Conservation (phyloP, 2,113 vertebrate genomes). For the Bos indicus region DNA sequence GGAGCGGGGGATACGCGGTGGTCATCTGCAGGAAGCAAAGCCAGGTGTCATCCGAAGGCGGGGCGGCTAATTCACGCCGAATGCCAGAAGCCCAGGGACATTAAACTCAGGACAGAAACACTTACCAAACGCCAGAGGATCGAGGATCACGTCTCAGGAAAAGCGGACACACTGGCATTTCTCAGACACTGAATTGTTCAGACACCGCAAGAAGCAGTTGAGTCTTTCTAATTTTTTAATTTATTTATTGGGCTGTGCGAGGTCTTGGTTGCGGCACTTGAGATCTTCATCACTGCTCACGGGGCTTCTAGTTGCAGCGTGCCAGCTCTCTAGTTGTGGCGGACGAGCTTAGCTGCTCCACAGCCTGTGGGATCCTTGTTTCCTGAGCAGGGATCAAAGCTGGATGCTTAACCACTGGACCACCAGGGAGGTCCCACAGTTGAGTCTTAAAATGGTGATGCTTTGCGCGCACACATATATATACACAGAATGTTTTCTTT, state of each 20-base stretch:
- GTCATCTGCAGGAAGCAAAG: not conserved
- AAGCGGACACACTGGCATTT: not conserved
- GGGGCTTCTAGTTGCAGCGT: not conserved
- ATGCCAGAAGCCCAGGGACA: not conserved
- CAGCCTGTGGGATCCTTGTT: not conserved
- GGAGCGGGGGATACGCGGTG: too few relatives aligned
- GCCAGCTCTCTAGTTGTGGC: not conserved
- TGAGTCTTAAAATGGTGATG: not conserved
- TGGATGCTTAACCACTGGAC: not conserved
- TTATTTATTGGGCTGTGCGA: not conserved
- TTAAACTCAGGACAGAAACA: not conserved
- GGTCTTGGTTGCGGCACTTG: not conserved
- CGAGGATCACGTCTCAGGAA: not conserved
- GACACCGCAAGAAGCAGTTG: not conserved
- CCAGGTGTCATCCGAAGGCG: not conserved
- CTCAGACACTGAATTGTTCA: not conserved
- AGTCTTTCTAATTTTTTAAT: not conserved
- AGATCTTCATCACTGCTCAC: not conserved
- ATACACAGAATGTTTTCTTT: not conserved
- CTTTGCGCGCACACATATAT: not conserved
- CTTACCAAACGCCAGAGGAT: not conserved
- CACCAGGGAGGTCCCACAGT: not conserved
- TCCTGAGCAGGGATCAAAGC: not conserved
- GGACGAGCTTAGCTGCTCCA: rapidly evolving
- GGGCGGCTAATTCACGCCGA: not conserved